Base-by-base conservation (phyloP, 2,797 vertebrate genomes). In the Acridotheres tristis region DNA sequence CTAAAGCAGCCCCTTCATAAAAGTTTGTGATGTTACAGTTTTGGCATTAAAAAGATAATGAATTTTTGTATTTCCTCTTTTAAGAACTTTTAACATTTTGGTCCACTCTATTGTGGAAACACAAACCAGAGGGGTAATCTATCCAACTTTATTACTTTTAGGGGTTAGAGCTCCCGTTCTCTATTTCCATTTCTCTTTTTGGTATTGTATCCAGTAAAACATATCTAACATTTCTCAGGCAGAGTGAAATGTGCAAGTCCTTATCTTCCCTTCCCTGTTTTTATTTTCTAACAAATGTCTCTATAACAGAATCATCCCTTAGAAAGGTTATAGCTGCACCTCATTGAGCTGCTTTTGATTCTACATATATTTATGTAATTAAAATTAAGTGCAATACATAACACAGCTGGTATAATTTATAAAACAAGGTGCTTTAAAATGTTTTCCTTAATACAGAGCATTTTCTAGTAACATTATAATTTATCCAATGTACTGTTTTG, bases 351-450 rank as follows among this genome's bases (percentile, higher is more conserved):
- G 48, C 34, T 75, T 94, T 93, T 81, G 78, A 81, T 68, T 85
- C 65, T 40, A 40, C 23, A 45, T 53, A 65, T 79, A 85, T 92
- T 77, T 30, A 61, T 78, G 79, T 30, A 71, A 92, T 78, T 63
- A 83, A 74, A 86, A 82, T 91, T 67, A 92, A 71, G 72, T 74
- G 45, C 30, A 68, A 63, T 58, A 53, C 36, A 53, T 85, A 91
- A 75, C 81, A 58, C n/a, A 69, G 81, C 40, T 34, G 21, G 53
- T 59, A 48, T 34, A 69, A 88, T 93, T 88, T 55, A 88, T 79
- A 91, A 79, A 95, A 59, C 17, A 75, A 67, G 59, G 53, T 81
- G 43, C 16, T 90, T 89, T 73, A 73, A 92, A 93, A 80, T 16
- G 22, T 27, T 91, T 36, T 85, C 45, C 47, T 83, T 78, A 91